Evolutionary conservation across 2,113 vertebrate genomes (phyloP).

Genomic region (Thunnus maccoyii): DNA sequence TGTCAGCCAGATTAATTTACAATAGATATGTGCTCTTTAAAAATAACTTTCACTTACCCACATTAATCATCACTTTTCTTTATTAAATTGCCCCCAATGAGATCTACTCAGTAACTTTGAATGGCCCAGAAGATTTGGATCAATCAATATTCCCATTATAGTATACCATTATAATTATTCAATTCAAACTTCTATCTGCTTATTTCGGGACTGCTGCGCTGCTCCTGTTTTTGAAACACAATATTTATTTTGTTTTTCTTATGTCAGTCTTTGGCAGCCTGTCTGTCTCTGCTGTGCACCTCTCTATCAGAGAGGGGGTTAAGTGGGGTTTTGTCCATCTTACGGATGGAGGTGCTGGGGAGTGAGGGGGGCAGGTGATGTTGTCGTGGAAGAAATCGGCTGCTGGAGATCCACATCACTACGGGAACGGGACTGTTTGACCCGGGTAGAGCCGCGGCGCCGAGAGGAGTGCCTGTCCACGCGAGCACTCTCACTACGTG

Average conservation of each 20-base stretch:
- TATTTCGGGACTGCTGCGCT: constrained; percentile 12
- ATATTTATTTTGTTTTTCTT: neutral
- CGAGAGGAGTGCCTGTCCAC: constrained; percentile 90
- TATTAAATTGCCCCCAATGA: neutral
- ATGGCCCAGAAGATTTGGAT: neutral
- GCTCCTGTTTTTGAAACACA: neutral
- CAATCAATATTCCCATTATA: neutral
- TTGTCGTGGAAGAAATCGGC: constrained; percentile 75
- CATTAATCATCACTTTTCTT: neutral
- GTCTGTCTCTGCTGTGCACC: constrained; percentile 69
- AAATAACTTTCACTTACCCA: constrained; percentile 1
- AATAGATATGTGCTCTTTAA: neutral
- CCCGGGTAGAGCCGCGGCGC: constrained; percentile 88
- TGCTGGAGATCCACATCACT: constrained; percentile 93
- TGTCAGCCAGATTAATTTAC: constrained; percentile 18
- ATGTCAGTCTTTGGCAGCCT: constrained; percentile 11
- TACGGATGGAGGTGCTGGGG: constrained; percentile 80
- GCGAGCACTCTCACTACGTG: constrained; percentile 92
- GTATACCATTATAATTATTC: neutral
- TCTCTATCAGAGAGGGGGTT: constrained; percentile 43
- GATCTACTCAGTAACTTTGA: neutral
- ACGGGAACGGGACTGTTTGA: constrained; percentile 92
- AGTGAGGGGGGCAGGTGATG: constrained; percentile 76
- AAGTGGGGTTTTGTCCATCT: constrained; percentile 72
- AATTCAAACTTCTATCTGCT: neutral